Conservation (phyloP, 2,113 vertebrate species). For the Brachionichthys hirsutus region DNA sequence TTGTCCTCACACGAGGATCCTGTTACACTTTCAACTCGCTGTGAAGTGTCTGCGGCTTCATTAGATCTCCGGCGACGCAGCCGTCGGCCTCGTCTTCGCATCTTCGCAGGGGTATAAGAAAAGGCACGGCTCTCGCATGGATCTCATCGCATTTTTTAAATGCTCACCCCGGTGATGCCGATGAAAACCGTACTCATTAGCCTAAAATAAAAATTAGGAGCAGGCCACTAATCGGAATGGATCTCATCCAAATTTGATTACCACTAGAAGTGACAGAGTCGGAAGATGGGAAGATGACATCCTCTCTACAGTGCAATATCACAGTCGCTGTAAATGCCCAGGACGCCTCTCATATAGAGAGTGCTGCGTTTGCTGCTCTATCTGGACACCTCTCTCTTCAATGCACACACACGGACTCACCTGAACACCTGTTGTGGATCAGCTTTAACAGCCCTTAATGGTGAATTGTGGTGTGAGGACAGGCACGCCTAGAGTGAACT, state of each 20-base stretch:
- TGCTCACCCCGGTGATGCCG: background rate
- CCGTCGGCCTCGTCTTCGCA: constrained; percentile 16
- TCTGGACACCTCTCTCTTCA: background rate
- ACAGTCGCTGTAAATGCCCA: constrained; percentile 19
- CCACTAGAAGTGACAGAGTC: background rate
- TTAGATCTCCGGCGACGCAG: constrained; percentile 33
- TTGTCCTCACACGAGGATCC: constrained; percentile 5
- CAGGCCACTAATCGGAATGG: background rate
- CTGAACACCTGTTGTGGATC: constrained; percentile 15
- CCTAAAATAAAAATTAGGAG: constrained; percentile 4
- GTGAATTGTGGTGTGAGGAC: background rate
- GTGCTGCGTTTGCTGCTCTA: constrained; percentile 57
- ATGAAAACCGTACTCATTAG: background rate
- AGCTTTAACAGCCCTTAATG: background rate
- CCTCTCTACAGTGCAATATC: constrained; percentile 1
- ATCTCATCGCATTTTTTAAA: constrained; percentile 16
- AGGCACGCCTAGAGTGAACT: background rate
- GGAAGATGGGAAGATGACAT: constrained; percentile 12
- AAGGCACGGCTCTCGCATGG: background rate
- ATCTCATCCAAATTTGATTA: constrained; percentile 4
- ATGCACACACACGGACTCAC: background rate
- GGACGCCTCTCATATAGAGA: constrained; percentile 46
- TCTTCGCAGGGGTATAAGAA: constrained; percentile 8
- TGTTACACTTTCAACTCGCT: constrained; percentile 29
- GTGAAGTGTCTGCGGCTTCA: constrained; percentile 17